These are phyloP conservation scores for Circaetus gallicus DNA, from an alignment of 2,113 vertebrate genomes.

Conservation along the genomic window DNA sequence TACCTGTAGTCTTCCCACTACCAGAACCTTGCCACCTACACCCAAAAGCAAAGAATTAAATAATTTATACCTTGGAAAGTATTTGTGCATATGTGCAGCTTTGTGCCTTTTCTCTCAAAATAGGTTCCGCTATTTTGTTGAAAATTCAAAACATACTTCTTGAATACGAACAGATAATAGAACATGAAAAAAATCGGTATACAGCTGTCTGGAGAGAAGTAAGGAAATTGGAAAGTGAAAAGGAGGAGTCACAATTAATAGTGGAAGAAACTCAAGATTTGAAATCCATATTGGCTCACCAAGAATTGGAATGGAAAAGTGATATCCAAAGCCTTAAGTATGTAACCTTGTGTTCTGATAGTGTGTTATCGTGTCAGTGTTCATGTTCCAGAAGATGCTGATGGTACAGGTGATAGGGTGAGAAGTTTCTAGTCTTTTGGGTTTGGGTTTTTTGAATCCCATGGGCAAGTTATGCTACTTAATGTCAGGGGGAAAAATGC, in stretches of 20 bases:
- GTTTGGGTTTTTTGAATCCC: not conserved
- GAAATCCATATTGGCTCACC: conserved; percentile 25
- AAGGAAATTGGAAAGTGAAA: conserved; percentile 14
- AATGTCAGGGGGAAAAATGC: not conserved
- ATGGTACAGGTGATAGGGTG: not conserved
- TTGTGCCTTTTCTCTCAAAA: not conserved
- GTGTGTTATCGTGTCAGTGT: not conserved
- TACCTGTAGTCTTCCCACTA: not conserved
- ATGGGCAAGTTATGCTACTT: not conserved
- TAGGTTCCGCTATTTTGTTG: conserved; percentile 25
- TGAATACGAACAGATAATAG: conserved; percentile 39
- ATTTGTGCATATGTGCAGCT: not conserved
- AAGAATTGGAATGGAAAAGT: conserved; percentile 36
- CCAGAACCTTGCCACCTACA: not conserved
- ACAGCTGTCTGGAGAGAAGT: not conserved
- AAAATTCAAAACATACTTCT: conserved; percentile 48
- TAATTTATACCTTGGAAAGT: not conserved
- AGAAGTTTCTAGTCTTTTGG: not conserved
- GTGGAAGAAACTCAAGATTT: not conserved
- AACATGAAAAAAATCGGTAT: not conserved
- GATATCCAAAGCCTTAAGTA: conserved; percentile 49
- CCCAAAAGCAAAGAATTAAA: not conserved
- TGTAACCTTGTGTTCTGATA: not conserved
- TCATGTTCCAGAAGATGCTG: not conserved
- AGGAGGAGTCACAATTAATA: not conserved